These are phyloP conservation scores for Antheraea mylitta DNA, from an alignment of 1,140 invertebrate species.

Conservation along the genomic window DNA sequence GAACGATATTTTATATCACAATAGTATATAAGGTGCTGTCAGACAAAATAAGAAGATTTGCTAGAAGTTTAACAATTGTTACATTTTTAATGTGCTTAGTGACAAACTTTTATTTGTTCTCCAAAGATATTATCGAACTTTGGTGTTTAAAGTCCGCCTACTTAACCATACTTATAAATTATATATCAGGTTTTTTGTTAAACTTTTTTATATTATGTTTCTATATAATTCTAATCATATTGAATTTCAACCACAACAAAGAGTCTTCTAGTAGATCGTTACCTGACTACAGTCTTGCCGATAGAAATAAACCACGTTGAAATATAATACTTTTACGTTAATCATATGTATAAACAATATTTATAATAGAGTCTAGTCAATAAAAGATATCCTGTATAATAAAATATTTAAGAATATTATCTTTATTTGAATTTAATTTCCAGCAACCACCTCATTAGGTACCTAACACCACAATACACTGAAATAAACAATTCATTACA, in stretches of 20 bases:
- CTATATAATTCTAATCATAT: slow-evolving; percentile 46
- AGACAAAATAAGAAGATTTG: slow-evolving; percentile 57
- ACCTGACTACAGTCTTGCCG: slow-evolving; percentile 34
- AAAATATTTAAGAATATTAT: neutral
- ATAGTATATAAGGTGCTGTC: slow-evolving; percentile 52
- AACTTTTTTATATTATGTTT: slow-evolving; percentile 53
- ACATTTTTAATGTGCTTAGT: slow-evolving; percentile 62
- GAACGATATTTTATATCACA: slow-evolving; percentile 46
- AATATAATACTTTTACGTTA: neutral
- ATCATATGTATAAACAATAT: neutral
- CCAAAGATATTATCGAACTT: slow-evolving; percentile 55
- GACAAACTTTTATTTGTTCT: slow-evolving; percentile 61
- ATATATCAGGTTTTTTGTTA: slow-evolving; percentile 50
- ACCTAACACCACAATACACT: no score
- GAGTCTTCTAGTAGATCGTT: slow-evolving; percentile 26
- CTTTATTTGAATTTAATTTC: neutral
- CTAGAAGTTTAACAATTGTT: slow-evolving; percentile 52
- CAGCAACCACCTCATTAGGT: no score
- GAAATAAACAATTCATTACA: no score
- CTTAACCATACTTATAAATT: slow-evolving; percentile 41
- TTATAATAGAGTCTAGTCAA: neutral
- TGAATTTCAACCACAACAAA: slow-evolving; percentile 36
- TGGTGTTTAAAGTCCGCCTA: slow-evolving; percentile 49
- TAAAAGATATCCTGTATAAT: neutral
- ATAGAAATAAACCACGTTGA: slow-evolving; percentile 12